These are phyloP conservation scores for Stercorarius parasiticus DNA, from an alignment of 2,113 vertebrate genomes.

Conservation along the genomic window DNA sequence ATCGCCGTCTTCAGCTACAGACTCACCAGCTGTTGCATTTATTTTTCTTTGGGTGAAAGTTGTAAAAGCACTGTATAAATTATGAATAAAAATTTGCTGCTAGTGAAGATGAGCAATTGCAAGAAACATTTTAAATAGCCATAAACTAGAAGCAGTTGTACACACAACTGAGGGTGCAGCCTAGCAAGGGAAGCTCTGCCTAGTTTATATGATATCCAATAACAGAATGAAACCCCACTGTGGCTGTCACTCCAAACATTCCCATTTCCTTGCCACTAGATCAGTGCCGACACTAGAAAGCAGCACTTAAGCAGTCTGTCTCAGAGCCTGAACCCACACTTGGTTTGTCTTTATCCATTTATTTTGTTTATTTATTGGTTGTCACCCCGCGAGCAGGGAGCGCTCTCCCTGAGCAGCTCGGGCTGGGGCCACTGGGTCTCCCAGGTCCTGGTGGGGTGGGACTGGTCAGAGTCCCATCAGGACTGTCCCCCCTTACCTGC, in stretches of 20 bases:
- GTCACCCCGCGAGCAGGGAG: fast-evolving
- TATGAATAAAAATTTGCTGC: not conserved
- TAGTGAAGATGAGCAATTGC: not conserved
- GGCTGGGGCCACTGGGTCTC: not conserved
- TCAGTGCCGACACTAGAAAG: not conserved
- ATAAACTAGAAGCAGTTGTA: not conserved
- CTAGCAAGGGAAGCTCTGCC: not conserved
- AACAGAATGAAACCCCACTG: fast-evolving
- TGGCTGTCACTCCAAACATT: not conserved
- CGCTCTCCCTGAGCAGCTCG: fast-evolving
- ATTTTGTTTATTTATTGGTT: no score
- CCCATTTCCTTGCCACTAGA: not conserved
- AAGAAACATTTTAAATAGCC: not conserved
- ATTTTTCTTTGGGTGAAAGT: constrained; percentile 20
- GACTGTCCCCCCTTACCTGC: not conserved
- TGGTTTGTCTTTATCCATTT: not conserved
- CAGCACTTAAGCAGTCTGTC: not conserved
- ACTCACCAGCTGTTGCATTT: constrained; percentile 5
- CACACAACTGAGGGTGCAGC: not conserved
- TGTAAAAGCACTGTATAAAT: constrained; percentile 8
- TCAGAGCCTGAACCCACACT: not conserved
- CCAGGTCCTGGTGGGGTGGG: not conserved
- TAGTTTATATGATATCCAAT: not conserved
- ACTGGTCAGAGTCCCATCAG: not conserved
- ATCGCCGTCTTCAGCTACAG: not conserved